Evolutionary conservation across 2,888 invertebrate species (phyloP).

Genomic region (Heteromyza rotundicornis): DNA sequence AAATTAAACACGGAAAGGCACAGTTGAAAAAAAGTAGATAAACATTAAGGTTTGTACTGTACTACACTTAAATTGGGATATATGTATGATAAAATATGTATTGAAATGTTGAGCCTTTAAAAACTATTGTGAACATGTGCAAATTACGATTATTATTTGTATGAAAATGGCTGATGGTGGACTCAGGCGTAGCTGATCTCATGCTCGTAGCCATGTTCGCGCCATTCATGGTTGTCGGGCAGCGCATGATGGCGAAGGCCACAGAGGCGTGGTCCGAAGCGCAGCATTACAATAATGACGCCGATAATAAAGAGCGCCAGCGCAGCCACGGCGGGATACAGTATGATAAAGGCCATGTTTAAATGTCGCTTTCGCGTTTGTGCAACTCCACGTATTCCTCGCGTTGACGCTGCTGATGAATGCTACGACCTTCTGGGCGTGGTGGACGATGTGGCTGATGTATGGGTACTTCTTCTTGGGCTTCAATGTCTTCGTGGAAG

Average conservation of each 20-base stretch:
- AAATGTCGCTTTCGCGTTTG: constrained; percentile 83
- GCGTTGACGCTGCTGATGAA: constrained; percentile 57
- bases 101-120: not conserved
- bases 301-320: constrained; percentile 76
- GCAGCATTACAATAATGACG: constrained; percentile 77
- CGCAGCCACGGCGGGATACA: constrained; percentile 79
- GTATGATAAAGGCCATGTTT: constrained; percentile 74
- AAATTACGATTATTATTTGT: not conserved
- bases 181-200: constrained; percentile 60
- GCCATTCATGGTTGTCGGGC: constrained; percentile 72
- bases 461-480: constrained; percentile 46
- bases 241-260: constrained; percentile 73
- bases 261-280: constrained; percentile 77
- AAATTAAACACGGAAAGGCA: too few species aligned
- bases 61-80: not conserved
- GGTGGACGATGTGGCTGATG: constrained; percentile 49
- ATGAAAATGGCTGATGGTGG: not conserved
- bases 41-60: not conserved
- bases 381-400: constrained; percentile 70
- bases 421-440: constrained; percentile 53
- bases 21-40: not conserved
- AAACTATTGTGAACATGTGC: not conserved
- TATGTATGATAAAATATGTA: not conserved
- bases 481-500: constrained; percentile 51
- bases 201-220: constrained; percentile 64